Conservation (phyloP, 2,797 vertebrate species). For the Enteromius viviparus region DNA sequence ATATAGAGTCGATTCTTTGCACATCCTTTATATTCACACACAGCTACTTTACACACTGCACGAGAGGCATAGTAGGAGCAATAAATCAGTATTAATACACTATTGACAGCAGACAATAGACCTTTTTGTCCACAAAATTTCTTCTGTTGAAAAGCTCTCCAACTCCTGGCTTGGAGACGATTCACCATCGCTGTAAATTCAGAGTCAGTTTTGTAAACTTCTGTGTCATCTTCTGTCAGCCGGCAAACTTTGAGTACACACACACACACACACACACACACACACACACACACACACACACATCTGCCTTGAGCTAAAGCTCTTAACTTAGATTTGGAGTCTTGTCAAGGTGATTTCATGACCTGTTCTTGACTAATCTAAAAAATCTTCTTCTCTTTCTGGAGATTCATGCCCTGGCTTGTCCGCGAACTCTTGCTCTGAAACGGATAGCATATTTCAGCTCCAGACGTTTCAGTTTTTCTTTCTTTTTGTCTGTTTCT, state of each 20-base stretch:
- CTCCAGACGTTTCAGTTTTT: background rate
- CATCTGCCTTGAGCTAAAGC: background rate
- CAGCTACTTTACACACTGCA: no score
- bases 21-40: no score
- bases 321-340: background rate
- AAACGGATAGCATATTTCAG: background rate
- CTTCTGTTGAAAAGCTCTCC: background rate
- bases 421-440: background rate
- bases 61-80: no score
- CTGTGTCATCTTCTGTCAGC: background rate
- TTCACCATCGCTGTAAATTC: background rate
- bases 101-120: background rate
- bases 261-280: background rate
- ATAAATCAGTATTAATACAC: background rate
- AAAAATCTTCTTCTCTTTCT: conserved; percentile 22
- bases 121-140: background rate
- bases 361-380: conserved; percentile 31
- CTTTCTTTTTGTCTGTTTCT: background rate
- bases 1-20: no score
- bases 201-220: background rate
- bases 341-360: conserved; percentile 31
- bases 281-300: background rate
- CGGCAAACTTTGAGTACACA: background rate
- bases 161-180: background rate
- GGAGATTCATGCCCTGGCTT: conserved; percentile 14